Percentiles rank a stretch among this genome's conserved stretches.
These are phyloP conservation scores for Carettochelys insculpta DNA, from an alignment of 2,113 vertebrate species.

Conservation along the genomic window DNA sequence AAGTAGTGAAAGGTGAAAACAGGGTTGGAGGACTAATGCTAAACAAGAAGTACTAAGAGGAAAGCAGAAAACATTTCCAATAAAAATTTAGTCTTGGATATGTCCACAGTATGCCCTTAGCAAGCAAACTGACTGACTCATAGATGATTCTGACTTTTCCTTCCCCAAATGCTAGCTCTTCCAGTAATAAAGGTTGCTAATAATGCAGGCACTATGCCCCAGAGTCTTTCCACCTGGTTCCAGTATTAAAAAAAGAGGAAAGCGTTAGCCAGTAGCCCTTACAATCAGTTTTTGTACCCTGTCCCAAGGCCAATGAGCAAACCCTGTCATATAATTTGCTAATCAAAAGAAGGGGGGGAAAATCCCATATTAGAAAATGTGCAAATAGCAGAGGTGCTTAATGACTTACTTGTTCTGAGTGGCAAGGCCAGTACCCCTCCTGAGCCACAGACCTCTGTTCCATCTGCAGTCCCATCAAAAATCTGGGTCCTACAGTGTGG, in stretches of 20 bases:
- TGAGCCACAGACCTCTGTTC: too few relatives aligned
- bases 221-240: background rate
- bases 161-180: background rate
- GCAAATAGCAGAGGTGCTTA: too few relatives aligned
- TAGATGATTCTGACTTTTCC: background rate
- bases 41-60: background rate
- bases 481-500: too few relatives aligned
- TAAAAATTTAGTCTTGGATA: background rate
- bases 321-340: background rate
- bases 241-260: background rate
- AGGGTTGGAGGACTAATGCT: background rate
- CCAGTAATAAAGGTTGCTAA: background rate
- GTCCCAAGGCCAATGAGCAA: background rate
- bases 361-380: too few relatives aligned
- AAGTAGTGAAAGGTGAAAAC: background rate
- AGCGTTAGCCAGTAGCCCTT: conserved; percentile 8
- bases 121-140: background rate
- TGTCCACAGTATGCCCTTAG: background rate
- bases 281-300: background rate
- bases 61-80: background rate
- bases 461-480: too few relatives aligned
- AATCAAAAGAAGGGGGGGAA: too few relatives aligned
- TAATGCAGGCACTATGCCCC: background rate
- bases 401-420: too few relatives aligned
- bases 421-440: too few relatives aligned